Evolutionary conservation across 2,888 invertebrate genomes (phyloP), one percentile per base, ranked within the genome.

Genomic region (Xestobium rufovillosum): DNA sequence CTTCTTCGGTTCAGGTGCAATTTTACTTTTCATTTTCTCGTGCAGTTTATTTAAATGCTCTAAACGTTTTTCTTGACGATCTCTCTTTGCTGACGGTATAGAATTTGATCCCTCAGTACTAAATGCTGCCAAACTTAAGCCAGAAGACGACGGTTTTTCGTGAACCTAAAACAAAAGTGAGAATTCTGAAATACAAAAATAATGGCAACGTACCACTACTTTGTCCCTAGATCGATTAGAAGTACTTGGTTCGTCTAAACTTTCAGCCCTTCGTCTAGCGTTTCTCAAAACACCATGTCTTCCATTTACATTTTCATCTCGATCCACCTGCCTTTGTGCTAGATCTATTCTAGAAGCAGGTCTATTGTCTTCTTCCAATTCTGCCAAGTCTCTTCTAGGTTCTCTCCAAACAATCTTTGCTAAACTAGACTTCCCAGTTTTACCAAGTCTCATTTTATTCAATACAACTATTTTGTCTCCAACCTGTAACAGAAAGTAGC

Each of bases 391-490:
- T 68, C 69, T 38, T 67, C 67, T 53, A 64, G 67, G 37, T 63
- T 72, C 47, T 66, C 66, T 19, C 74, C 71, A 54, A 61, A 71
- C 49, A 62, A 51, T 72, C 56, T 45, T 72, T 12, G 72, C 69
- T 44, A 73, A 74, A 48, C 73, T 75, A 39, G 73, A 72, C 33
- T 73, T 63, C 31, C 70, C 70, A 41, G 69, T 69, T 38, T 70
- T 70, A 49, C 69, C 65, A 51, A 72, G 69, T 44, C 73, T 69
- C 55, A 75, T 72, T 53, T 75, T 69, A 51, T 80, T 80, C 48
- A 87, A 70, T 47, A 86, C 80, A 19, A 88, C 79, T 45, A 88
- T 72, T 63, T 82, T 81, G 52, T 85, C 78, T 38, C 81, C 83
- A 50, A 83, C 72, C 69, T 78, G 23, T 19, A 19, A 19, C 23